Base-by-base conservation (phyloP, 1,140 invertebrate genomes). In the Nebria ingens region DNA sequence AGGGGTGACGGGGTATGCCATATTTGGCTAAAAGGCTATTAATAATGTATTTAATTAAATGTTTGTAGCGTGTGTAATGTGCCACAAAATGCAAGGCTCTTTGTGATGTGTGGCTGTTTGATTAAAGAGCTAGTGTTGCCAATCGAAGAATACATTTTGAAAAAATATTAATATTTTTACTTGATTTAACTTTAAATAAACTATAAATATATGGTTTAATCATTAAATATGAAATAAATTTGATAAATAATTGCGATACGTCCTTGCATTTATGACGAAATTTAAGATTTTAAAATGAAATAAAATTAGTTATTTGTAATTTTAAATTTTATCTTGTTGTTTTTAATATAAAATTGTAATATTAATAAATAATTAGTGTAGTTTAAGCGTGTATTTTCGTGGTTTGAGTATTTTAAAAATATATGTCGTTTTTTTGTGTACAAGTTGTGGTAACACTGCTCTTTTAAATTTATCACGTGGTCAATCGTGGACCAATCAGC, bases 401-500 rank as follows among this genome's bases (percentile, higher is more conserved):
- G 15, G 17, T 25, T 2, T 51, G 49, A 52, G n/a, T 17, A 3
- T 13, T 4, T 22, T 19, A 53, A 53, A 29, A 12, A 13, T 21
- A 29, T 19, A 52, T 2, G 17, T 11, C 13, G 11, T 13, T 13
- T 19, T 53, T 51, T 49, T 52, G 52, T 52, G 50, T 25, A 9
- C 40, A 15, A 15, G 19, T 21, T 29, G 52, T 2, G 1, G 12
- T 1, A 11, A 15, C 15, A 17, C 6, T 51, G n/a, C 17, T 51
- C 9, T 56, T 34, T 52, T 17, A 15, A 19, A 51, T 51, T 51
- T 21, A 49, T 34, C 72, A 74, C 71, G 70, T 74, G 72, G 61
- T 53, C 23, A 19, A 42, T 20, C 38, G 49, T 45, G 15, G 57
- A 55, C 73, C 74, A 74, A 76, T 74, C 21, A 57, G 20, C 55